Conservation (phyloP, 1,140 invertebrate genomes). For the Cephus cinctus region DNA sequence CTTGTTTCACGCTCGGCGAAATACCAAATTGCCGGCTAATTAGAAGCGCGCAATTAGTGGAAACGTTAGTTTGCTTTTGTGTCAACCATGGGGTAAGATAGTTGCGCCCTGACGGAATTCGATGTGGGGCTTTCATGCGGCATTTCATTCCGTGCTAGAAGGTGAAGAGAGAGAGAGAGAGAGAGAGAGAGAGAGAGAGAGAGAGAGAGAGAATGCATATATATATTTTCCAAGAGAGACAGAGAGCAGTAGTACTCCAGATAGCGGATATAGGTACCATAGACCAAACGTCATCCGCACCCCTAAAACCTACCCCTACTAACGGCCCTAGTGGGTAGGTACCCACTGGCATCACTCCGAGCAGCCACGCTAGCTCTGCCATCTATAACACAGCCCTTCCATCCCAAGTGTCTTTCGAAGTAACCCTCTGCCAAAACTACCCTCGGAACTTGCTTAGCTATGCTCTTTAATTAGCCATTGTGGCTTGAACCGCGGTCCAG, state of each 20-base stretch:
- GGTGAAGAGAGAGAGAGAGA: conserved; percentile 2
- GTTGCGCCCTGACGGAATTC: neutral
- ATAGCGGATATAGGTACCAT: too few species aligned
- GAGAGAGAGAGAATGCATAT: neutral
- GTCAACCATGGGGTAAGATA: conserved; percentile 15
- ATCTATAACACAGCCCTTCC: too few species aligned
- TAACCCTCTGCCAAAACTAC: neutral
- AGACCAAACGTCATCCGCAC: too few species aligned
- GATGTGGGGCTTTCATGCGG: conserved; percentile 4
- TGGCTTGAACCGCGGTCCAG: conserved; percentile 12
- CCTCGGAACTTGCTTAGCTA: conserved; percentile 17
- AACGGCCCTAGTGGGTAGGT: too few species aligned
- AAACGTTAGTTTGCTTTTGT: conserved; percentile 37
- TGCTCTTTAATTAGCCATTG: conserved; percentile 32
- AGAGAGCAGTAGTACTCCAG: too few species aligned
- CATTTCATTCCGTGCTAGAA: conserved; percentile 1
- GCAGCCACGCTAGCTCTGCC: too few species aligned
- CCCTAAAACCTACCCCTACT: too few species aligned
- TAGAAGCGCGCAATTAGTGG: conserved; percentile 37
- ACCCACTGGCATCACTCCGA: too few species aligned
- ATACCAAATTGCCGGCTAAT: conserved; percentile 36
- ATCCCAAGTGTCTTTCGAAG: neutral
- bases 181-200: neutral
- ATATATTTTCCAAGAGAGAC: too few species aligned
- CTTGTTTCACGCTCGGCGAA: conserved; percentile 36